phyloP scores from a whole-genome alignment of 2,888 invertebrate species.

The Agrochola macilenta region DNA sequence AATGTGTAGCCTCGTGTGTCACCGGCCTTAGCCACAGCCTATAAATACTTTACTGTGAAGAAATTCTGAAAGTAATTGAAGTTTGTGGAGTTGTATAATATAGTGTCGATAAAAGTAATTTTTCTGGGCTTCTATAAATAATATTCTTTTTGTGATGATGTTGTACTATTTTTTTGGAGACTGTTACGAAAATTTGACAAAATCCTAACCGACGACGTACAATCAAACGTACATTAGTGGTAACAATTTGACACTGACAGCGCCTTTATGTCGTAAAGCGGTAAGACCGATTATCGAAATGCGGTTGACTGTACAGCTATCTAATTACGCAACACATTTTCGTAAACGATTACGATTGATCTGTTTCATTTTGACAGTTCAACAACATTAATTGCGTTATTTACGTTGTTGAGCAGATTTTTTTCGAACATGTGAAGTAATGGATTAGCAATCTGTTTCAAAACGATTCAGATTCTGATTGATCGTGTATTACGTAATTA shows the following conservation, averaged over 20 bases:
- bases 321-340: too few relatives aligned
- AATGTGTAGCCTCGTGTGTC: conserved; percentile 46
- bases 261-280: background rate
- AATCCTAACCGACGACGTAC: background rate
- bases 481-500: too few relatives aligned
- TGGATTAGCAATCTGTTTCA: too few relatives aligned
- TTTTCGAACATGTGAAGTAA: too few relatives aligned
- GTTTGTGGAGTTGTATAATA: conserved; percentile 13
- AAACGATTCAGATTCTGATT: too few relatives aligned
- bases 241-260: background rate
- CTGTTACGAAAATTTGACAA: background rate
- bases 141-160: background rate
- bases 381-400: too few relatives aligned
- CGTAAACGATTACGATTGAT: too few relatives aligned
- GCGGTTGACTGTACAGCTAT: too few relatives aligned
- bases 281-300: background rate
- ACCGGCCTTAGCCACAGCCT: conserved; percentile 33
- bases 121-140: background rate
- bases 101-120: background rate
- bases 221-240: background rate
- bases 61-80: conserved; percentile 28
- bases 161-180: background rate
- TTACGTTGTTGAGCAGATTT: too few relatives aligned
- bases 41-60: conserved; percentile 50
- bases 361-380: too few relatives aligned